Percentiles rank a stretch among this genome's conserved stretches.
Evolutionary conservation across 2,113 vertebrate species (phyloP).

Genomic region (Carassius gibelio): DNA sequence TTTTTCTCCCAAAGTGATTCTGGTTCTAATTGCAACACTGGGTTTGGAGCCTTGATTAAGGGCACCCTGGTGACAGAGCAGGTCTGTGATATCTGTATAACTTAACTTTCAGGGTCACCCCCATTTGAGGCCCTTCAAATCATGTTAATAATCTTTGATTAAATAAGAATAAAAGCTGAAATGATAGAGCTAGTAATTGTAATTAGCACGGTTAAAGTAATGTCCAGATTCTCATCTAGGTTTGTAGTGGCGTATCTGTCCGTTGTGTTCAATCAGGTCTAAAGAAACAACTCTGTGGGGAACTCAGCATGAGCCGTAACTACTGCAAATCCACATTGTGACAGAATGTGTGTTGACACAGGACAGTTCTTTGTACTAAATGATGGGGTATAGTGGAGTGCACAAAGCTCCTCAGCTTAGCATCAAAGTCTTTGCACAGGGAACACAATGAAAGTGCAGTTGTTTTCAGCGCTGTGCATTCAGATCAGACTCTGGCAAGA

Average conservation of each 20-base stretch:
- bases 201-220: slow-evolving; percentile 11
- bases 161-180: slow-evolving; percentile 21
- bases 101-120: slow-evolving; percentile 21
- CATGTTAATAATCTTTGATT: slow-evolving; percentile 43
- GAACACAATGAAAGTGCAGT: slow-evolving; percentile 17
- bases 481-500: slow-evolving; percentile 29
- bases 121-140: slow-evolving; percentile 29
- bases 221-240: slow-evolving; percentile 4
- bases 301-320: slow-evolving; percentile 6
- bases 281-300: not conserved
- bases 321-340: slow-evolving; percentile 31
- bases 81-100: slow-evolving; percentile 19
- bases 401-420: slow-evolving; percentile 14
- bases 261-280: not conserved
- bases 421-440: slow-evolving; percentile 11
- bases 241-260: not conserved
- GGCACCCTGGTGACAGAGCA: slow-evolving; percentile 21
- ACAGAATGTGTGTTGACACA: slow-evolving; percentile 22
- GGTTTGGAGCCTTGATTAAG: slow-evolving; percentile 35
- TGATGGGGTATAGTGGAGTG: slow-evolving; percentile 13
- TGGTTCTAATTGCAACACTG: slow-evolving; percentile 8
- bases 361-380: slow-evolving; percentile 8
- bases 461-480: slow-evolving; percentile 12
- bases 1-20: not conserved
- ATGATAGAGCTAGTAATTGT: slow-evolving; percentile 31